These are phyloP conservation scores for Thalassarche chlororhynchos DNA, from an alignment of 2,113 vertebrate species.

Conservation along the genomic window DNA sequence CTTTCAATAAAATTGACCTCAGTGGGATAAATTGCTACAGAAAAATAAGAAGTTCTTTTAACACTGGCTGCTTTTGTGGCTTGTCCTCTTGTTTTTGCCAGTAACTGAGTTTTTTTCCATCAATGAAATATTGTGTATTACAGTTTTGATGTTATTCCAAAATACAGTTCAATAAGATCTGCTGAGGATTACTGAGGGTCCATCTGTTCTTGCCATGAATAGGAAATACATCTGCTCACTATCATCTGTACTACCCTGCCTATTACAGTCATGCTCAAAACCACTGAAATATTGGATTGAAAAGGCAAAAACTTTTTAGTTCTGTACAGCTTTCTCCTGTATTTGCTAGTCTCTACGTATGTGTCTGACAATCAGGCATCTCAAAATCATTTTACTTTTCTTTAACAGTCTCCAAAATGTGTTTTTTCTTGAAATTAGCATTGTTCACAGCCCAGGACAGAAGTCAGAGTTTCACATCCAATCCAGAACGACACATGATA, in stretches of 20 bases:
- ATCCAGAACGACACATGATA: neutral
- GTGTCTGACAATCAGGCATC: neutral
- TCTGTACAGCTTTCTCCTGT: neutral
- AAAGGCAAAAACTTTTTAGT: neutral
- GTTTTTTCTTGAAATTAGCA: neutral
- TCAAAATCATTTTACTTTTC: neutral
- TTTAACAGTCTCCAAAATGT: neutral
- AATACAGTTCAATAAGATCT: slow-evolving; percentile 34
- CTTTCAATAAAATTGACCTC: neutral
- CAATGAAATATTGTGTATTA: neutral
- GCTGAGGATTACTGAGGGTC: slow-evolving; percentile 38
- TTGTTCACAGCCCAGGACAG: neutral
- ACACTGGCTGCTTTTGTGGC: neutral
- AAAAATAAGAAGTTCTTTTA: neutral
- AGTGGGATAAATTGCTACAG: neutral
- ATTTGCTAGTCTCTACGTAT: neutral
- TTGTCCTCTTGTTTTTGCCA: neutral
- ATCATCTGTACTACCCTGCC: neutral
- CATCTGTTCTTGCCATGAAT: slow-evolving; percentile 36
- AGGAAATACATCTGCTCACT: neutral
- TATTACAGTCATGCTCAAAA: neutral
- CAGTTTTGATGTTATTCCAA: slow-evolving; percentile 42
- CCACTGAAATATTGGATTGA: neutral
- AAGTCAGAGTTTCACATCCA: neutral
- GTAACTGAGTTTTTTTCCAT: neutral